phyloP scores from a whole-genome alignment of 2,113 vertebrate genomes.

The Melanostigma gelatinosum region DNA sequence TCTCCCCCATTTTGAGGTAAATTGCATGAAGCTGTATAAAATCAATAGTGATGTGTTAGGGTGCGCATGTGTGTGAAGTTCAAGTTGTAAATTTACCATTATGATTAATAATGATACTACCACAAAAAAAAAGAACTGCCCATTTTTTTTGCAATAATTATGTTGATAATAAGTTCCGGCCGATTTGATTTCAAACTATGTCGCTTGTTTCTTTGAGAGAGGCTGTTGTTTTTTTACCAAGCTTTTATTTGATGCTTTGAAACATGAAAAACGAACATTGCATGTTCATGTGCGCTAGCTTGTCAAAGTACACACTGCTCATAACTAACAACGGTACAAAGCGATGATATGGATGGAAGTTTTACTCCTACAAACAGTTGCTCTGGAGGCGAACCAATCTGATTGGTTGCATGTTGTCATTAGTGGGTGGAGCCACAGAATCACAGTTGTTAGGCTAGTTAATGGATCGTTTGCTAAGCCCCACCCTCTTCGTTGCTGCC shows the following conservation, averaged over 20 bases:
- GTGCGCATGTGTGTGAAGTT: conserved; percentile 10
- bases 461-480: background rate
- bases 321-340: background rate
- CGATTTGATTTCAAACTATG: background rate
- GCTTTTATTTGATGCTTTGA: background rate
- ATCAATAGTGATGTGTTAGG: conserved; percentile 1
- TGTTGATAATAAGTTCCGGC: background rate
- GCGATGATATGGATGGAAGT: background rate
- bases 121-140: background rate
- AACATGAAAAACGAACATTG: background rate
- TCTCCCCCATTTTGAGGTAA: background rate
- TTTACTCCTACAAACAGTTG: conserved; percentile 8
- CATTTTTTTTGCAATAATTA: conserved; percentile 55
- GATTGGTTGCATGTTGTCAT: background rate
- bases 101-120: conserved; percentile 8
- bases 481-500: background rate
- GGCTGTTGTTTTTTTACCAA: background rate
- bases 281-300: background rate
- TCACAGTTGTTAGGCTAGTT: background rate
- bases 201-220: background rate
- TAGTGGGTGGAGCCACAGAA: background rate
- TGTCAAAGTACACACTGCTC: background rate
- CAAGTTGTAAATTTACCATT: conserved; percentile 31
- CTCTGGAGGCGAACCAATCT: background rate
- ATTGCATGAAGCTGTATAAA: conserved; percentile 57